Base-by-base conservation (phyloP, 2,113 vertebrate genomes). In the Thermophis baileyi region DNA sequence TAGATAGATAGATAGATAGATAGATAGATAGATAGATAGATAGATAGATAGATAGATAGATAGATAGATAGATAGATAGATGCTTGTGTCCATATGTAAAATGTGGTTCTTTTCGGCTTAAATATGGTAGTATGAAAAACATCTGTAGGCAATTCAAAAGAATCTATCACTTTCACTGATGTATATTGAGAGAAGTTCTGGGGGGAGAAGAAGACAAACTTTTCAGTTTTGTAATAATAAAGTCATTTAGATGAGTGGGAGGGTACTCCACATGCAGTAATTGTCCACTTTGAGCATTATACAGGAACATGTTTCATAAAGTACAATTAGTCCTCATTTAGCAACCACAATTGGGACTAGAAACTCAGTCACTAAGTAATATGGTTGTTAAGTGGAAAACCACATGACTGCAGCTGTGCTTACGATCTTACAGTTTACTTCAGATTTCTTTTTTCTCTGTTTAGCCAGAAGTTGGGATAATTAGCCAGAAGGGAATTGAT, bases 91-190 rank as follows among this genome's bases (percentile, higher is more conserved):
- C 4, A 46, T 86, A n/a, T 8, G 40, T 8, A 85, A 91, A 49
- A 18, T 0, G 3, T 1, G 9, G 4, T 46, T 85, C 30, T 55
- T 44, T 14, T 44, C 2, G 22, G 46, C 10, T 1, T 88, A 16
- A 6, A 16, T 14, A 35, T 49, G 8, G 47, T 9, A 49, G 18
- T 16, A 85, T 40, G 24, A 60, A 35, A 12, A 50, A 63, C 40
- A 51, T 25, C 88, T 16, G 9, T 25, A 74, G 22, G 60, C 11
- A 40, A 74, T 4, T 9, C 49, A 49, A 44, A 44, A 88, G 7
- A 25, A 69, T 27, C 54, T 63, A 30, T 55, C 18, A 89, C 11
- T 47, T 14, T 51, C 11, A 46, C 20, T 89, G 50, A 49, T 69
- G 27, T 92, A 14, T 2, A 54, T 92, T 89, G 20, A n/a, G 40